Percentiles rank a stretch among this genome's conserved stretches.
Conservation (phyloP, 2,113 vertebrate genomes). For the Microcebus ravelobensis region DNA sequence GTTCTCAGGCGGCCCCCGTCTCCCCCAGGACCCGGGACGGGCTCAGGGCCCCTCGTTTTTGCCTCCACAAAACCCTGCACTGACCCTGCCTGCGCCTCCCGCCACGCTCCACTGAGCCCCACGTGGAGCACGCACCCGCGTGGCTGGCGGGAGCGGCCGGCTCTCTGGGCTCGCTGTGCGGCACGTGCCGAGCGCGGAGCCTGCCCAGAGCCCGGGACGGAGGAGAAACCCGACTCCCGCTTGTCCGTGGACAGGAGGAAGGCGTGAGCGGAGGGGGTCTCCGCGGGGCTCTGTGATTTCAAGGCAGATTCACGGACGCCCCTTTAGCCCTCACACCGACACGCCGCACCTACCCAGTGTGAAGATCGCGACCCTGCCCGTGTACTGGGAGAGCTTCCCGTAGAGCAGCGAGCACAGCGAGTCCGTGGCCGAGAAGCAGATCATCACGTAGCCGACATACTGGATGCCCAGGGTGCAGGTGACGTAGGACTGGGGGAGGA, state of each 20-base stretch:
- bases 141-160: not conserved
- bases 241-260: not conserved
- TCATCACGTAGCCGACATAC: conserved; percentile 93
- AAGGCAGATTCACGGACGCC: not conserved
- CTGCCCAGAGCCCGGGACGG: not conserved
- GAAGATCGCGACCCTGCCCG: conserved; percentile 89
- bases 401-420: conserved; percentile 90
- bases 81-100: rapidly evolving
- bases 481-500: conserved; percentile 87
- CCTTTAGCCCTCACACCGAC: not conserved
- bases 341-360: conserved; percentile 86
- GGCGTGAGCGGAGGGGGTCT: not conserved
- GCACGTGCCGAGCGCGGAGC: not conserved
- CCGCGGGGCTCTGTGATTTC: not conserved
- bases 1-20: no score
- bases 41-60: not conserved
- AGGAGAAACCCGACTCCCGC: not conserved
- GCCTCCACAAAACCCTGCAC: rapidly evolving
- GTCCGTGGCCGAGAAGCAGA: conserved; percentile 93
- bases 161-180: no score
- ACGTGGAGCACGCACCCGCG: rapidly evolving
- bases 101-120: not conserved
- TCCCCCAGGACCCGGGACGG: no score
- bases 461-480: conserved; percentile 96
- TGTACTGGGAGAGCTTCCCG: conserved; percentile 89